A percentile compares a stretch with the other conserved stretches of the same genome.
phyloP scores from a whole-genome alignment of 2,113 vertebrate genomes.

The Loxodonta africana region DNA sequence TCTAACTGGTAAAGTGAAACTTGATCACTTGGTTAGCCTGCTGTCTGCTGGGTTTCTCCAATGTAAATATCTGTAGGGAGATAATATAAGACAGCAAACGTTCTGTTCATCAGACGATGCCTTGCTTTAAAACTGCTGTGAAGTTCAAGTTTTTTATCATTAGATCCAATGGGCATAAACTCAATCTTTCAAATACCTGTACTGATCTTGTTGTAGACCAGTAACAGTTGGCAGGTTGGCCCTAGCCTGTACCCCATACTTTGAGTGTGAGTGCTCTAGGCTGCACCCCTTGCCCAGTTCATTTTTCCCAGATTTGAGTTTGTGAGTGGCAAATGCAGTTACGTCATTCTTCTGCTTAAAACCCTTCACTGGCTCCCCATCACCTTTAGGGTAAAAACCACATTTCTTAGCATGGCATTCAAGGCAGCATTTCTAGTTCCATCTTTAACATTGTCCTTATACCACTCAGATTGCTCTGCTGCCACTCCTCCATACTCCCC shows the following conservation, averaged over 20 bases:
- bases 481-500: fast-evolving
- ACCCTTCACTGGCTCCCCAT: not conserved
- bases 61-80: not conserved
- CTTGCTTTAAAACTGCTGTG: not conserved
- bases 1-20: not conserved
- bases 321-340: not conserved
- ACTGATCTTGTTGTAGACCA: not conserved
- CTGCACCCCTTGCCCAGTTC: not conserved
- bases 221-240: not conserved
- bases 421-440: not conserved
- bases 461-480: not conserved
- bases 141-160: not conserved
- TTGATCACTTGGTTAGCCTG: not conserved
- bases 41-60: not conserved
- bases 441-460: not conserved
- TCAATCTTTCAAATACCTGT: not conserved
- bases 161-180: not conserved
- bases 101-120: not conserved
- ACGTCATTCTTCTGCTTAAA: not conserved
- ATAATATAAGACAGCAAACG: not conserved
- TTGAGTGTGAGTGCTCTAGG: not conserved
- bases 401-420: not conserved
- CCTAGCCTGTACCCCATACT: not conserved
- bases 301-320: not conserved
- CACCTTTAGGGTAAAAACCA: not conserved